phyloP scores from a whole-genome alignment of 2,113 vertebrate genomes.

The Circaetus gallicus region DNA sequence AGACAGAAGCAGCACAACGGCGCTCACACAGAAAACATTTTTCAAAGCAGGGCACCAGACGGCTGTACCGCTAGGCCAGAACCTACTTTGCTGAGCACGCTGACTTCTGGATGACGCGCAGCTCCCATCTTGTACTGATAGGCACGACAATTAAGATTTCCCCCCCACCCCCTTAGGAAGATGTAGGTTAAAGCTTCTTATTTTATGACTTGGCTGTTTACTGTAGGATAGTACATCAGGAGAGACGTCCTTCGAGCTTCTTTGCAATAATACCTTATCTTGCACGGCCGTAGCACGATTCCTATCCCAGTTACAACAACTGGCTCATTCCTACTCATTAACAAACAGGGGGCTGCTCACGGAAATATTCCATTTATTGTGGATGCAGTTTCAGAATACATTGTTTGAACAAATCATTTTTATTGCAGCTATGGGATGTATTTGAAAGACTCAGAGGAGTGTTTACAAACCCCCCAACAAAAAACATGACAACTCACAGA shows the following conservation, averaged over 20 bases:
- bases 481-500: slow-evolving; percentile 74
- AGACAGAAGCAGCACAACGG: background rate
- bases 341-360: slow-evolving; percentile 32
- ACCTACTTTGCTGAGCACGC: rapidly evolving
- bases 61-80: rapidly evolving
- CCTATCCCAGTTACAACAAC: background rate
- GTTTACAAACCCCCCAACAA: slow-evolving; percentile 61
- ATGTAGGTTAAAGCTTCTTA: background rate
- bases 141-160: background rate
- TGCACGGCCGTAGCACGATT: rapidly evolving
- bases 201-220: background rate
- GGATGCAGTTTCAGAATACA: slow-evolving; percentile 87
- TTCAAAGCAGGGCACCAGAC: background rate
- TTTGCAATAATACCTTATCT: background rate
- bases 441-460: slow-evolving; percentile 79
- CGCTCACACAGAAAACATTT: background rate
- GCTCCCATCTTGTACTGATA: background rate
- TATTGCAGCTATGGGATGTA: slow-evolving; percentile 79
- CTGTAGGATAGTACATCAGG: background rate
- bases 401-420: slow-evolving; percentile 76
- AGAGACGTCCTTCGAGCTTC: background rate
- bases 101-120: background rate
- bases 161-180: background rate
- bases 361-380: slow-evolving; percentile 92
- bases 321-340: background rate